phyloP scores from a whole-genome alignment of 2,888 invertebrate species.

The Orthosia gothica region DNA sequence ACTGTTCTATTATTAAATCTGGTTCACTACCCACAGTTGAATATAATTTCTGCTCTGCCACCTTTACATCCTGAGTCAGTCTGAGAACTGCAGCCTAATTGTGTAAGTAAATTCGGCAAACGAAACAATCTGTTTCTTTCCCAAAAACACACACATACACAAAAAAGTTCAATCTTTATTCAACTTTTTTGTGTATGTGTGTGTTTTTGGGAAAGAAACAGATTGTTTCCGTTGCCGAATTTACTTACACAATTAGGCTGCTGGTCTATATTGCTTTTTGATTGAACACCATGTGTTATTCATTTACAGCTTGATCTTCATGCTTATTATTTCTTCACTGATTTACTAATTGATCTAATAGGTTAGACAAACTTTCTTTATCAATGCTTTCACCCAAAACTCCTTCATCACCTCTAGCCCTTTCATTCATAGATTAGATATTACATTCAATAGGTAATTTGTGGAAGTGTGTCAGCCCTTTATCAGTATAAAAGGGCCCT shows the following conservation, averaged over 20 bases:
- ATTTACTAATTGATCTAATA: constrained; percentile 4
- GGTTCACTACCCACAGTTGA: constrained; percentile 35
- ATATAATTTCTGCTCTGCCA: constrained; percentile 27
- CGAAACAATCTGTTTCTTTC: too few relatives aligned
- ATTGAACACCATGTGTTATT: not conserved
- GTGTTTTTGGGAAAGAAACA: too few relatives aligned
- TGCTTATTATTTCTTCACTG: not conserved
- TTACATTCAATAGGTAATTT: constrained; percentile 47
- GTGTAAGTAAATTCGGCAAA: too few relatives aligned
- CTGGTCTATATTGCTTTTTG: not conserved
- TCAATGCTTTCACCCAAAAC: constrained; percentile 17
- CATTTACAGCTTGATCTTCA: not conserved
- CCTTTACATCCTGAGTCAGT: constrained; percentile 10
- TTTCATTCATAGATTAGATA: constrained; percentile 47
- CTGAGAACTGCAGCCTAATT: too few relatives aligned
- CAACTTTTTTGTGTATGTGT: too few relatives aligned
- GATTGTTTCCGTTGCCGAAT: too few relatives aligned
- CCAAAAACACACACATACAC: too few relatives aligned
- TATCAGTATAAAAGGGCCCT: constrained; percentile 61
- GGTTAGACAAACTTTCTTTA: constrained; percentile 7
- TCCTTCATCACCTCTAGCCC: not conserved
- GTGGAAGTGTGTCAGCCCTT: constrained; percentile 56
- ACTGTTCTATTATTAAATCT: constrained; percentile 34
- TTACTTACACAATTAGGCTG: too few relatives aligned
- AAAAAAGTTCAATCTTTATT: too few relatives aligned